Evolutionary conservation across 2,888 invertebrate species (phyloP), one percentile per base, ranked within the genome.

Genomic region (Tillus elongatus): DNA sequence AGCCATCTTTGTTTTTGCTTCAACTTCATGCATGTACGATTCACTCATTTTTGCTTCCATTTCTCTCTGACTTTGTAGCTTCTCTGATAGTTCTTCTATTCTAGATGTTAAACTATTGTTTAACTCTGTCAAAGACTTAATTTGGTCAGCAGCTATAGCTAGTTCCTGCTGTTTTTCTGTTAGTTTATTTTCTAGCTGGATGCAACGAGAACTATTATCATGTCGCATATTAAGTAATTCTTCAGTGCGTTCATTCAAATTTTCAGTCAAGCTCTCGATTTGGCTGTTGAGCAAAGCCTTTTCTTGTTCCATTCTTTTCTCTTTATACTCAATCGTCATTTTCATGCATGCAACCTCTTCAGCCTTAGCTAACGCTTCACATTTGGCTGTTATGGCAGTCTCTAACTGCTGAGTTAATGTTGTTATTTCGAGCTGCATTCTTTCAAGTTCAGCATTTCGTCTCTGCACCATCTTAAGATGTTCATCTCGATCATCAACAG

Each of bases 251-350:
- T 82, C 76, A 45, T 81, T 77, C 10, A 93, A 68, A 64, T 92
- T 89, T 53, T 80, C 77, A 40, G 81, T 80, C 15, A 93, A 66
- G 38, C 79, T 74, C 50, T 81, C 75, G 47, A 90, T 79, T 69
- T 91, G 88, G 45, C 82, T 80, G 45, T 77, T 76, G 15, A 89
- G 63, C 49, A 89, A 72, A 3, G 72, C 69, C 52, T 80, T 75
- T 63, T 93, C 92, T 58, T 87, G 83, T 52, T 88, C 85, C 53
- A 91, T 71, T 12, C 87, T 75, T 54, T 84, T 84, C 63, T 91
- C 90, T 52, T 82, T 84, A 61, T 79, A 82, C 54, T 83, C 83
- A 13, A 89, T 62, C 8, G 80, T 75, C 38, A 86, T 70, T 66
- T 89, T 85, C 60, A 81, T 81, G 45, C 85, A 82, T 51, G 82